Conservation (phyloP, 2,797 vertebrate species). For the Bovichtus diacanthus region DNA sequence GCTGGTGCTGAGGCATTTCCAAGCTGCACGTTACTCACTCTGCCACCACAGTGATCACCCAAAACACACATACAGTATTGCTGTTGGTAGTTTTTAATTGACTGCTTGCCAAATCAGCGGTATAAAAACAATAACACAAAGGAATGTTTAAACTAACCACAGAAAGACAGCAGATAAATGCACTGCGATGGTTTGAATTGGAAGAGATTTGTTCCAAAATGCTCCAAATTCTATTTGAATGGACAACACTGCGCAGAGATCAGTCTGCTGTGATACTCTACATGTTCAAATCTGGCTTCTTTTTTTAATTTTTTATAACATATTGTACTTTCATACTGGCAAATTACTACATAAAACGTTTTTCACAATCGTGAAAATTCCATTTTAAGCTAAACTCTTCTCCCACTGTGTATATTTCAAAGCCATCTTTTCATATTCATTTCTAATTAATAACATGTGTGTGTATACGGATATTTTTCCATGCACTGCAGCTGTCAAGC, state of each 20-base stretch:
- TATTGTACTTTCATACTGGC: background rate
- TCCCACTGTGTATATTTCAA: background rate
- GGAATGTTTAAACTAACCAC: background rate
- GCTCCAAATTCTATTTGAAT: background rate
- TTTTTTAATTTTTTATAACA: background rate
- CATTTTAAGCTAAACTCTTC: background rate
- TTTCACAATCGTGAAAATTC: background rate
- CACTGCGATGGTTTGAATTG: background rate
- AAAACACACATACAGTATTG: background rate
- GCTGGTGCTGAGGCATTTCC: slow-evolving; percentile 66
- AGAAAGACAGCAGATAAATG: background rate
- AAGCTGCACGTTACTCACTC: slow-evolving; percentile 36
- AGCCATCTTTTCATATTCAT: background rate
- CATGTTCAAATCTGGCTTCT: background rate
- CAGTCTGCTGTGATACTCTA: background rate
- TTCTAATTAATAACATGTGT: background rate
- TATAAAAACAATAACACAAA: background rate
- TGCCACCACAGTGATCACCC: slow-evolving; percentile 12
- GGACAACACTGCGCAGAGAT: background rate
- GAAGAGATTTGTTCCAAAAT: background rate
- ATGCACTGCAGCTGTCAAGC: slow-evolving; percentile 37
- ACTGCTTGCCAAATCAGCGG: background rate
- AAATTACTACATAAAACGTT: background rate
- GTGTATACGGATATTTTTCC: background rate
- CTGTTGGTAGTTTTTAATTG: background rate